phyloP scores from a whole-genome alignment of 1,140 invertebrate species.

The Achatina immaculata region DNA sequence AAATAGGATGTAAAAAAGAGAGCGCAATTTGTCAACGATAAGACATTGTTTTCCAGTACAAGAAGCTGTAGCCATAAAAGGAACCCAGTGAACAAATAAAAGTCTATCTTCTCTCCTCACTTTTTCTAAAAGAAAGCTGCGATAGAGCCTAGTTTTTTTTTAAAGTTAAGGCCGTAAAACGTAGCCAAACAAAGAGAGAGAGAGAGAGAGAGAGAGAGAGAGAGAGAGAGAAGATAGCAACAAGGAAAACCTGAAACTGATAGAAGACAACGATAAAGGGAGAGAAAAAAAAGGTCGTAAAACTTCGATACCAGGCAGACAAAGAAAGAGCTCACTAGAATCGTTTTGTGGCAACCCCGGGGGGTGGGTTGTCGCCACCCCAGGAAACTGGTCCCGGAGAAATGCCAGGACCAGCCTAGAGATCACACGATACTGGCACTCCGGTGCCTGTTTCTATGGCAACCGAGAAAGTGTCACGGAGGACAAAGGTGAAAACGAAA shows the following conservation, averaged over 20 bases:
- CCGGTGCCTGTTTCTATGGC: not conserved
- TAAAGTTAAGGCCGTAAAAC: too few relatives aligned
- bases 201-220: slow-evolving; percentile 27
- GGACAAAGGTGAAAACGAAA: slow-evolving; percentile 15
- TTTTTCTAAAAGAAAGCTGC: slow-evolving; percentile 2
- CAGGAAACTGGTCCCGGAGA: not conserved
- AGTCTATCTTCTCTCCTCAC: too few relatives aligned
- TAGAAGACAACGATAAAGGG: not conserved
- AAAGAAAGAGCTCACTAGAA: not conserved
- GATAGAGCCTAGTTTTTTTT: not conserved
- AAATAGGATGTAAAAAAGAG: too few relatives aligned
- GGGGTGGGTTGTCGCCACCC: not conserved
- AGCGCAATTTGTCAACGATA: too few relatives aligned
- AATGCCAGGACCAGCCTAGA: not conserved
- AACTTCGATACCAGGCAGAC: not conserved
- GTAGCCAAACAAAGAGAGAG: slow-evolving; percentile 17
- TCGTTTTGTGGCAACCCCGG: not conserved
- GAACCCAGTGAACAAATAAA: too few relatives aligned
- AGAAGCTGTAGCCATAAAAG: too few relatives aligned
- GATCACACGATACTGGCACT: slow-evolving; percentile 17
- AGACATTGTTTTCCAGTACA: too few relatives aligned
- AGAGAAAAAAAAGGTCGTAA: not conserved
- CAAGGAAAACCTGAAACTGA: not conserved
- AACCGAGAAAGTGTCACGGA: not conserved
- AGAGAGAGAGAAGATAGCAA: not conserved